These are phyloP conservation scores for Pocota personata DNA, from an alignment of 2,888 invertebrate genomes.

Conservation along the genomic window DNA sequence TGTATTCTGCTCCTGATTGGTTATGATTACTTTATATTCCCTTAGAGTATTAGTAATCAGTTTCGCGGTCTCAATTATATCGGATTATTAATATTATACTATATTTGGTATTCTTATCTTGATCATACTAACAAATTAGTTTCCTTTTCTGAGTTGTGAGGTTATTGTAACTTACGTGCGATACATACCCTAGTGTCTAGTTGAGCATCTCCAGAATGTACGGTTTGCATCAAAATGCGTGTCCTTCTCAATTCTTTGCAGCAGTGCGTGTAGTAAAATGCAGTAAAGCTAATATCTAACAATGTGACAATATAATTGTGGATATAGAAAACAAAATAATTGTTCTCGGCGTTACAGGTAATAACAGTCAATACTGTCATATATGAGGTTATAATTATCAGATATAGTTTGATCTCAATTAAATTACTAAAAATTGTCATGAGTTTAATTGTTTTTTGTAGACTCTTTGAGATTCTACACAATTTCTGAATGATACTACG, in stretches of 20 bases:
- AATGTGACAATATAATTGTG: background rate
- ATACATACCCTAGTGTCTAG: background rate
- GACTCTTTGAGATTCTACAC: background rate
- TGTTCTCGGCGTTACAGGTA: background rate
- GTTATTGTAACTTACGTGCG: no score
- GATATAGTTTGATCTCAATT: background rate
- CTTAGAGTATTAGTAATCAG: no score
- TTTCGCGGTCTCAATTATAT: no score
- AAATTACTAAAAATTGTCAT: background rate
- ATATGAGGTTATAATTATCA: background rate
- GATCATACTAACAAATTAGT: no score
- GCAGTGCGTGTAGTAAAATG: background rate
- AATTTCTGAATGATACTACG: no score
- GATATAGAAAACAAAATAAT: background rate
- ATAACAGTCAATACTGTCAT: background rate
- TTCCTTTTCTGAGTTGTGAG: no score
- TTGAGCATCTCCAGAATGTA: background rate
- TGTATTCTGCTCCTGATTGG: no score
- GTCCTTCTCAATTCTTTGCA: background rate
- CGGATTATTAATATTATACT: no score
- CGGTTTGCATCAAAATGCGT: background rate
- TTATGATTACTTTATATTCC: no score
- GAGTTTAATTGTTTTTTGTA: background rate
- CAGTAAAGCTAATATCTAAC: background rate
- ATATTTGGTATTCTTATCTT: no score